phyloP scores from a whole-genome alignment of 2,113 vertebrate species.

The Mixornis gularis region DNA sequence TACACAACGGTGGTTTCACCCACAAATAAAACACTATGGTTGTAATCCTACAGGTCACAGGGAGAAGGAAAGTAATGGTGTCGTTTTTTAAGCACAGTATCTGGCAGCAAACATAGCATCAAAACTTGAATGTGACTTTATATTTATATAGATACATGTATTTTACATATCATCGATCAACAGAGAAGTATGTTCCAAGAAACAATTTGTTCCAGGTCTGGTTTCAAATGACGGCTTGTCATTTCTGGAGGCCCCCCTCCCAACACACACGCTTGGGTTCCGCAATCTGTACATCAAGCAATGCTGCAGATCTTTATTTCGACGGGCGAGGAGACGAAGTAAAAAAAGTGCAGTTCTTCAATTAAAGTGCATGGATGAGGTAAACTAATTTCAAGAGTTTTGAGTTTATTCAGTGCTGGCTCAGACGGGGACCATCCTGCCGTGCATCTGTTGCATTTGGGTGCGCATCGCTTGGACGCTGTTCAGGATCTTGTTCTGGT shows the following conservation, averaged over 20 bases:
- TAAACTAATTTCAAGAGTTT: constrained; percentile 92
- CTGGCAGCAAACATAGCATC: constrained; percentile 67
- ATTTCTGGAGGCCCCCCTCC: constrained; percentile 56
- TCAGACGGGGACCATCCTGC: constrained; percentile 97
- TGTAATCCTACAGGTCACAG: constrained; percentile 67
- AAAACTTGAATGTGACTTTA: constrained; percentile 60
- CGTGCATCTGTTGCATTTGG: constrained; percentile 96
- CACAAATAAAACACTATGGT: constrained; percentile 66
- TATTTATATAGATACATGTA: constrained; percentile 72
- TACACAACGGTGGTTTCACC: constrained; percentile 44
- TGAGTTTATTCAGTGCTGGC: constrained; percentile 75
- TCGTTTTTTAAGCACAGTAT: constrained; percentile 64
- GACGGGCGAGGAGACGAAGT: constrained; percentile 80
- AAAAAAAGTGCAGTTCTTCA: constrained; percentile 95
- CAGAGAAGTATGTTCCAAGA: constrained; percentile 65
- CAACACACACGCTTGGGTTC: constrained; percentile 30
- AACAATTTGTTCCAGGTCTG: constrained; percentile 71
- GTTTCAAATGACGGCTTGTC: constrained; percentile 53
- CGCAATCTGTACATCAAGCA: constrained; percentile 72
- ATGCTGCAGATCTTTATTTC: constrained; percentile 73
- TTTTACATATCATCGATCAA: constrained; percentile 71
- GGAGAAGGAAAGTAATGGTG: constrained; percentile 35
- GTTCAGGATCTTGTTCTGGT: constrained; percentile 95
- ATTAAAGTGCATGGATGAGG: constrained; percentile 99
- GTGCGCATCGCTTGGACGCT: constrained; percentile 90